Evolutionary conservation across 2,888 invertebrate genomes (phyloP), one percentile per base, ranked within the genome.

Genomic region (Tuta absoluta): DNA sequence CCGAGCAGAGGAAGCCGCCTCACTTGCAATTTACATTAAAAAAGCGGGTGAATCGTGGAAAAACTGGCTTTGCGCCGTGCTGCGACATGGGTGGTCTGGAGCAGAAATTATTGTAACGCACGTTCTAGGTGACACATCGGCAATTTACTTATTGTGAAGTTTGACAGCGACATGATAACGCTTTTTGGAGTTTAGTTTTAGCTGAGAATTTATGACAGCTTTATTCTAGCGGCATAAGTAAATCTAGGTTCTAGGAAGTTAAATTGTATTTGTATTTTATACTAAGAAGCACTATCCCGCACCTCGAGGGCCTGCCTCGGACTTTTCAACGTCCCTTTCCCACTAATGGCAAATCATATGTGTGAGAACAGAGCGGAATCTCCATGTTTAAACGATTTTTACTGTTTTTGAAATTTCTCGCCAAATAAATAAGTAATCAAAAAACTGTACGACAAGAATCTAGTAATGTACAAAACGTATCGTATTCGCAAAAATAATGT

Each of bases 151-250:
- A 23, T 8, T 23, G 51, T 23, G 8, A 11, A n/a, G 5, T 51
- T 51, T 51, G 51, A 19, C 51, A 23, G 51, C 23, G 51, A 51
- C 51, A 51, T 51, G 51, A 51, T 51, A 23, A 51, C 17, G 51
- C 51, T 23, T 51, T 51, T 51, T 51, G 23, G 56, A 64, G 66
- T 23, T 63, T 45, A 17, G 14, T 17, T 49, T 61, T 11, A 51
- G 51, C n/a, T 45, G 45, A 45, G 17, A 5, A 45, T 45, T 45
- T 45, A 33, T 33, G 17, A n/a, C 17, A 17, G n/a, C 14, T 14
- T 41, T 41, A n/a, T 12, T 41, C n/a, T 3, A 41, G 4, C 8
- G 8, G 11, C 14, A 11, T 12, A 14, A 3, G 14, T 14, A 41
- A 3, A 11, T 14, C 41, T 3, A 41, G 14, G 48, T 17, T 12